Base-by-base conservation (phyloP, 2,797 vertebrate species). In the Mus minutoides region DNA sequence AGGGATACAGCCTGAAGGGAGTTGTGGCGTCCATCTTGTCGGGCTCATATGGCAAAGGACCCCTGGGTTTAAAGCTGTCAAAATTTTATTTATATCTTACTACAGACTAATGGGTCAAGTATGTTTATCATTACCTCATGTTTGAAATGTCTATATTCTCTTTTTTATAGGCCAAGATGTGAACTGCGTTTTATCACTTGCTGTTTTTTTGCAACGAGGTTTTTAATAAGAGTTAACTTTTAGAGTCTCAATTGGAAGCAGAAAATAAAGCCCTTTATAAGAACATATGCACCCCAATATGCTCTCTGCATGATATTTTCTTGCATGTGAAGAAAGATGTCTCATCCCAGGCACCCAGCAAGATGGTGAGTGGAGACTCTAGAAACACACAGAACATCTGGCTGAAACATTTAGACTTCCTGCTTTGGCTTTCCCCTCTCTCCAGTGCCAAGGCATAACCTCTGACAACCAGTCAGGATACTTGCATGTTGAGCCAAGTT, bases 181-280 rank as follows among this genome's bases (percentile, higher is more conserved):
- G 40, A 76, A 67, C 29, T 96, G 34, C 43, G 56, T 78, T 85
- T 95, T 90, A 86, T 78, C 64, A 76, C 62, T 95, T 21, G 43
- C 92, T 95, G 46, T 49, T 92, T 94, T 31, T 31, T 85, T 87
- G 77, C 79, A 78, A 75, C 82, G 40, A 91, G 49, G 11, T 58
- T 96, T 97, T 94, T 82, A 94, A 96, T 97, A 86, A 94, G 92
- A 19, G n/a, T 88, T 71, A 82, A 54, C 46, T 95, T 86, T 91
- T 80, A 76, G 93, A 62, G 87, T 97, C 92, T 96, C 91, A 96
- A 62, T 90, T 97, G 84, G 94, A 97, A 91, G 73, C 88, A 92
- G 95, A 89, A 71, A 84, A 86, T 37, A 87, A 52, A 88, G 75
- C 82, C 46, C 64, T 76, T 94, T 92, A 89, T 4, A 73, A 94